phyloP scores from a whole-genome alignment of 2,797 vertebrate species.

The Microtus californicus region DNA sequence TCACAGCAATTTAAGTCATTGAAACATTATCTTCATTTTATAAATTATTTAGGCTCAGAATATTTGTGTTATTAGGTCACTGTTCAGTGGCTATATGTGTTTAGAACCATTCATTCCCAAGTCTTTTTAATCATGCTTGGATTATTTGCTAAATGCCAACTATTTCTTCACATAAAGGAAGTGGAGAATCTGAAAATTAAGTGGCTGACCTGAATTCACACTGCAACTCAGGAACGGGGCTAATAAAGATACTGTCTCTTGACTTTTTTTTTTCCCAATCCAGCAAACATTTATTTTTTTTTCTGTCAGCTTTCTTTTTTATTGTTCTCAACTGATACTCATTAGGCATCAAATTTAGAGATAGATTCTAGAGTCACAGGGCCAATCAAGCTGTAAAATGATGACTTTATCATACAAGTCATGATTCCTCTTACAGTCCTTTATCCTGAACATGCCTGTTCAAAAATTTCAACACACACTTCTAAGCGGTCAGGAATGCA shows the following conservation, averaged over 20 bases:
- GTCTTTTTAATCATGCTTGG: neutral
- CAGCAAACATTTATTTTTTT: slow-evolving; percentile 14
- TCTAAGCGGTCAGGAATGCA: neutral
- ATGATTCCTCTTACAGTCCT: neutral
- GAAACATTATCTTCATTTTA: slow-evolving; percentile 25
- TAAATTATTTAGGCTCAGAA: neutral
- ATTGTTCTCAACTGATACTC: neutral
- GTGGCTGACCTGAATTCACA: slow-evolving; percentile 2
- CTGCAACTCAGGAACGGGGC: neutral
- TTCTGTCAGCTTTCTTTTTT: neutral
- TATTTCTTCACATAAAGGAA: neutral
- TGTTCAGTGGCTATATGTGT: neutral
- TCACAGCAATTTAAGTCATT: neutral
- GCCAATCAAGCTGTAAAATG: neutral
- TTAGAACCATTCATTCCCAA: slow-evolving; percentile 4
- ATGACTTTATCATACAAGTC: neutral
- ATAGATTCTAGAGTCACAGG: neutral
- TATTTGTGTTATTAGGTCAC: neutral
- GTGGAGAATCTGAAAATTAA: neutral
- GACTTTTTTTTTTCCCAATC: neutral
- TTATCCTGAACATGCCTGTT: neutral
- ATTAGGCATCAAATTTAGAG: slow-evolving; percentile 51
- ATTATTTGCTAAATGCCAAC: neutral
- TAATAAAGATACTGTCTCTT: neutral
- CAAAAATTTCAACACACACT: neutral